Conservation (phyloP, 2,888 invertebrate species). For the Theretra japonica region DNA sequence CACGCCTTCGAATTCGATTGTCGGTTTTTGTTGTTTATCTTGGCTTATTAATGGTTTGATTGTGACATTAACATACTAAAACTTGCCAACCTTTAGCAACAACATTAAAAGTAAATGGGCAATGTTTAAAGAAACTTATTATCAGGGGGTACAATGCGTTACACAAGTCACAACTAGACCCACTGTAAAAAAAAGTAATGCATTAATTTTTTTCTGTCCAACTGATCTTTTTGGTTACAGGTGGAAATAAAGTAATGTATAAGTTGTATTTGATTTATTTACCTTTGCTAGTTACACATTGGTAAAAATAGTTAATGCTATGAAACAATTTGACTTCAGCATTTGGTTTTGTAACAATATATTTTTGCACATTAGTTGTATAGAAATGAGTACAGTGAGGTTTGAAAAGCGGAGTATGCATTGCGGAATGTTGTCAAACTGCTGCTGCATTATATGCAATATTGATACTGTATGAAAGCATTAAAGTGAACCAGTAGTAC, state of each 20-base stretch:
- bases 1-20: no score
- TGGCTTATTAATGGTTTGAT: no score
- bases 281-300: slow-evolving; percentile 83
- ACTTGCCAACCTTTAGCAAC: no score
- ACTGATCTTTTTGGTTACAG: no score
- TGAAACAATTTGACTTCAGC: slow-evolving; percentile 82
- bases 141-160: background rate
- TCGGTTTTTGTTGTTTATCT: no score
- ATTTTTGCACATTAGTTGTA: slow-evolving; percentile 67
- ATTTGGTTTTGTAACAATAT: slow-evolving; percentile 77
- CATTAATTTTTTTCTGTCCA: background rate
- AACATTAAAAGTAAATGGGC: no score
- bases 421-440: slow-evolving; percentile 43
- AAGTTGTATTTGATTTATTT: slow-evolving; percentile 83
- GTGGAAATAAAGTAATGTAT: background rate
- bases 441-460: slow-evolving; percentile 58
- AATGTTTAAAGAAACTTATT: no score
- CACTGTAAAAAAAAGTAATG: background rate
- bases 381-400: slow-evolving; percentile 57
- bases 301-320: slow-evolving; percentile 83
- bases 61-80: no score
- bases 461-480: slow-evolving; percentile 36
- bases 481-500: slow-evolving; percentile 71
- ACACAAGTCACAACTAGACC: background rate
- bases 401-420: slow-evolving; percentile 28